phyloP scores from a whole-genome alignment of 2,888 invertebrate genomes.

The Ganaspis brasiliensis region DNA sequence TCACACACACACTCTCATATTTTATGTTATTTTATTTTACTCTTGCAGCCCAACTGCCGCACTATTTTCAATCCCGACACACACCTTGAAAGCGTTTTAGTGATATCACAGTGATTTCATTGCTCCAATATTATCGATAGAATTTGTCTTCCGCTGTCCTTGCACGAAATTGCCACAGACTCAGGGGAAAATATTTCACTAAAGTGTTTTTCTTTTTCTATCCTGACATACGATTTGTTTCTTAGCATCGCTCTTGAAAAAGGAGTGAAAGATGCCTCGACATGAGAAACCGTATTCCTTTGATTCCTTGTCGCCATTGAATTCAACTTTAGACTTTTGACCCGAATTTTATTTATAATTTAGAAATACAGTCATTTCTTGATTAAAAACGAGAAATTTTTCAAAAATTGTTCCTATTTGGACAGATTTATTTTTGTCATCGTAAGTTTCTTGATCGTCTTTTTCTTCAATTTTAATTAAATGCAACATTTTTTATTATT shows the following conservation, averaged over 20 bases:
- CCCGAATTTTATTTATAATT: neutral
- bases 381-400: no score
- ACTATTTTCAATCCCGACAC: slow-evolving; percentile 71
- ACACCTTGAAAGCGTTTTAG: slow-evolving; percentile 79
- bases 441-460: no score
- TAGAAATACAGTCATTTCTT: no score
- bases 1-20: slow-evolving; percentile 22
- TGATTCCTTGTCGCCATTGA: slow-evolving; percentile 10
- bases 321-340: neutral
- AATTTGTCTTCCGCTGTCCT: slow-evolving; percentile 63
- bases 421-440: no score
- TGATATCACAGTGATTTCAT: slow-evolving; percentile 80
- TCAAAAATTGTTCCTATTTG: no score
- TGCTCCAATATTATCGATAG: slow-evolving; percentile 80
- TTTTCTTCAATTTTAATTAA: no score
- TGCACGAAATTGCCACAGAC: slow-evolving; percentile 40
- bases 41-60: slow-evolving; percentile 52
- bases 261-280: neutral
- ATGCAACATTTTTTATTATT: no score
- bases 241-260: neutral
- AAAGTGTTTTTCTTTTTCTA: slow-evolving; percentile 1
- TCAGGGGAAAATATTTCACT: slow-evolving; percentile 32
- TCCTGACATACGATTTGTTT: slow-evolving; percentile 22
- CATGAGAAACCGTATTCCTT: neutral
- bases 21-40: slow-evolving; percentile 57